These are phyloP conservation scores for Scaptomyza graminum DNA, from an alignment of 1,140 invertebrate species.

Conservation along the genomic window DNA sequence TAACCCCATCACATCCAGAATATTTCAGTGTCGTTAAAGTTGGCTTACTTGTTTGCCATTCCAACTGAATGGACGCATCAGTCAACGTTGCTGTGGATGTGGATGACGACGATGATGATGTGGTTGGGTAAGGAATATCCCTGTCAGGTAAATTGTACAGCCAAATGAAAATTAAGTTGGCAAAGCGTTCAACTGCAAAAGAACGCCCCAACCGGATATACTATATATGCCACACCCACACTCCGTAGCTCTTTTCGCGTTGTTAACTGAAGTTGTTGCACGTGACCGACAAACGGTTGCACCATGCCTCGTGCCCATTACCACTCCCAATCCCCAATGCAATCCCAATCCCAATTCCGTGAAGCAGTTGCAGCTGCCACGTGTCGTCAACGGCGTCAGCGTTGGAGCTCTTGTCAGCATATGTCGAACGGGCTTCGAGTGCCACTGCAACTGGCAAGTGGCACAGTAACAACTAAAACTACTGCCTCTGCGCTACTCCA, in stretches of 20 bases:
- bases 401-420: constrained; percentile 72
- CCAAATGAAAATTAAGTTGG: constrained; percentile 71
- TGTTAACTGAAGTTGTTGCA: constrained; percentile 72
- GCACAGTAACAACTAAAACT: constrained; percentile 21
- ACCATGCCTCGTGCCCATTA: constrained; percentile 7
- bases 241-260: constrained; percentile 11
- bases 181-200: constrained; percentile 54
- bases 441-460: constrained; percentile 48
- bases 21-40: constrained; percentile 42
- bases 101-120: constrained; percentile 43
- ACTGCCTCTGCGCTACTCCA: background rate
- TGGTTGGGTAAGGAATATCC: constrained; percentile 16
- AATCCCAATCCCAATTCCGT: constrained; percentile 11
- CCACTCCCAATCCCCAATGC: constrained; percentile 1
- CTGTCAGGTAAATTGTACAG: constrained; percentile 55
- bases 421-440: constrained; percentile 66
- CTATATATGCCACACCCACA: background rate
- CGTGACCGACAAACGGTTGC: constrained; percentile 75
- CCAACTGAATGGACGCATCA: constrained; percentile 68
- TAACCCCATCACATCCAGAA: background rate
- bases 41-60: constrained; percentile 47
- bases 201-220: constrained; percentile 20
- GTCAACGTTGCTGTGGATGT: constrained; percentile 38
- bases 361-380: constrained; percentile 44
- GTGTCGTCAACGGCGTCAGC: constrained; percentile 34